Base-by-base conservation (phyloP, 1,140 invertebrate species). In the Drosophila tropicalis region DNA sequence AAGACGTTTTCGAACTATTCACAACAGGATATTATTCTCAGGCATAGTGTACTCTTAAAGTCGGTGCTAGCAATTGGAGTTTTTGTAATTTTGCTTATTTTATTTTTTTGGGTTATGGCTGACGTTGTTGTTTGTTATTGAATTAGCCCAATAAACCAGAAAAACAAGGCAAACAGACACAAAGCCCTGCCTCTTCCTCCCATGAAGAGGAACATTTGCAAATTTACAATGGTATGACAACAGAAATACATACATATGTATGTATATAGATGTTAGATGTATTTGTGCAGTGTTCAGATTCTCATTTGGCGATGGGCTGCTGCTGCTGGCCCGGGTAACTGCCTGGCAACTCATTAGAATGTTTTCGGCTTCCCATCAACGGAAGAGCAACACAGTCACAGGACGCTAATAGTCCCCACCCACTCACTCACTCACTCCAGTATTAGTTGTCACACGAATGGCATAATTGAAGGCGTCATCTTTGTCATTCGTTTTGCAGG, bases 61-160 rank as follows among this genome's bases (percentile, higher is more conserved):
- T 39, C 36, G 36, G 7, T 36, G 34, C 10, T 12, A 36, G 34
- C 32, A 1, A 5, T 34, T 34, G 5, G 22, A 22, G 22, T 22
- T 22, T n/a, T n/a, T n/a, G n/a, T n/a, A 25, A 25, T 34, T n/a
- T 41, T 41, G n/a, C 4, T 41, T n/a, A n/a, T 44, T 13, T 44
- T 7, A 7, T 44, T 29, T 22, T 22, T 29, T 29, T 29, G 5
- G 29, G 5, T 15, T 15, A 36, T 15, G 5, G 41, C 17, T n/a
- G n/a, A 29, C 29, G 5, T 44, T 15, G 15, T 85, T 76, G 72
- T 85, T 76, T 87, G 90, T 90, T 91, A 91, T 91, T 91, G 87
- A 91, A 91, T 91, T 90, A 91, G 90, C 82, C 87, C 90, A 91
- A 91, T 91, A 91, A 91, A 90, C 84, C 90, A 91, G 90, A 91